phyloP scores from a whole-genome alignment of 2,797 vertebrate species.

The Pelochelys cantorii region DNA sequence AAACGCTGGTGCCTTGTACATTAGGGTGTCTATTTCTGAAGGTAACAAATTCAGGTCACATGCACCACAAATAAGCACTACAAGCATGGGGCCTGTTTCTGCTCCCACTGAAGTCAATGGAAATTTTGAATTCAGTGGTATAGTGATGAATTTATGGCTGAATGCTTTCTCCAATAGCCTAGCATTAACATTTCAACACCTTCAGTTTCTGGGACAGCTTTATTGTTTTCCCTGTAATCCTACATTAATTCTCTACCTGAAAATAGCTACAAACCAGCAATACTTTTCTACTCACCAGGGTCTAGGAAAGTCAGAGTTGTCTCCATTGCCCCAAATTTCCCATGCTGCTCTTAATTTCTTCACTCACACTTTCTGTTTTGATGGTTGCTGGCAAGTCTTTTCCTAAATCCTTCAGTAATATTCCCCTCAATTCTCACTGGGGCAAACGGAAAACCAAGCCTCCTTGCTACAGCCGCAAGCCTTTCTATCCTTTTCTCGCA shows the following conservation, averaged over 20 bases:
- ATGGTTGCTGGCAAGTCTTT: neutral
- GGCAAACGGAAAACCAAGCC: neutral
- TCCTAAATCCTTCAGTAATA: neutral
- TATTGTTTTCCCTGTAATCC: conserved; percentile 51
- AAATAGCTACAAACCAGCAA: conserved; percentile 35
- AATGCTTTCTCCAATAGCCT: neutral
- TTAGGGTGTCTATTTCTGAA: neutral
- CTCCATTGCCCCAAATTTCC: neutral
- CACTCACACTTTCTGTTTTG: fast-evolving
- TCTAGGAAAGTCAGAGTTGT: neutral
- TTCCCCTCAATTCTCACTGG: fast-evolving
- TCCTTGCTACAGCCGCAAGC: neutral
- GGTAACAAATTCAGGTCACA: neutral
- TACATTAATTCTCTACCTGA: conserved; percentile 61
- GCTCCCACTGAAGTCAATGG: neutral
- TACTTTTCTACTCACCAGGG: conserved; percentile 28
- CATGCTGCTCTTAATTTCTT: fast-evolving
- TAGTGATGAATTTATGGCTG: neutral
- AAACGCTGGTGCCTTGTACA: neutral
- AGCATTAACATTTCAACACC: conserved; percentile 51
- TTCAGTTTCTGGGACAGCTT: conserved; percentile 8
- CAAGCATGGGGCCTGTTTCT: fast-evolving
- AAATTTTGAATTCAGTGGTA: neutral
- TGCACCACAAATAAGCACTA: neutral
- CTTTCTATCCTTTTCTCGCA: neutral